Base-by-base conservation (phyloP, 2,113 vertebrate genomes). In the Penelope pileata region DNA sequence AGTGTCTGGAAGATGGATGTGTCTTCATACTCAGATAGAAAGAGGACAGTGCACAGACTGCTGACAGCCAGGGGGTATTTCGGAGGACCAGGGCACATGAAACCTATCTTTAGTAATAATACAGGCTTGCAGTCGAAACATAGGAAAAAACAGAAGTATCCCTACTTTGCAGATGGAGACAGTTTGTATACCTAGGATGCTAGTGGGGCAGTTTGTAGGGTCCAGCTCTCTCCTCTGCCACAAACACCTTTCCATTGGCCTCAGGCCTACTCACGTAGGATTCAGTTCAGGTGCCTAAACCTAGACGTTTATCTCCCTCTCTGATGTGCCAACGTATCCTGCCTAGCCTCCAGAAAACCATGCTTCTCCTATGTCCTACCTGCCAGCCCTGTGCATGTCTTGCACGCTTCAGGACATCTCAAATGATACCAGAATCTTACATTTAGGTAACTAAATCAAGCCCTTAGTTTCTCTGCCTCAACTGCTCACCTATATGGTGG, bases 381-480 rank as follows among this genome's bases (percentile, higher is more conserved):
- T 77, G 5, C 34, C 54, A 51, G 29, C 22, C 42, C 12, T 54
- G 7, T 77, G 15, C 43, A 10, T 67, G 72, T 81, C 72, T 66
- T 38, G 24, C 24, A 10, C 64, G 53, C 30, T 36, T 42, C 62
- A 62, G 36, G 40, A 45, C 74, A 60, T 58, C n/a, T 60, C n/a
- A 75, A 70, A 64, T 83, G 50, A 56, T 73, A 47, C 79, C 77
- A 74, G 68, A 70, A 94, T 42, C 34, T 83, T 83, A 2, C 4
- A 23, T 70, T 88, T 64, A 75, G 64, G 60, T 75, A 90, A 88
- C 73, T 43, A 75, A 34, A 91, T 89, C 5, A 47, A 92, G 54
- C 42, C 50, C 42, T 76, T 89, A 76, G 83, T 94, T 91, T 92
- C 36, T 85, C 17, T 66, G 67, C 75, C 72, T 97, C 38, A 30